Percentiles rank a stretch among this genome's conserved stretches.
These are phyloP conservation scores for Lacanobia oleracea DNA, from an alignment of 2,888 invertebrate genomes.

Conservation along the genomic window DNA sequence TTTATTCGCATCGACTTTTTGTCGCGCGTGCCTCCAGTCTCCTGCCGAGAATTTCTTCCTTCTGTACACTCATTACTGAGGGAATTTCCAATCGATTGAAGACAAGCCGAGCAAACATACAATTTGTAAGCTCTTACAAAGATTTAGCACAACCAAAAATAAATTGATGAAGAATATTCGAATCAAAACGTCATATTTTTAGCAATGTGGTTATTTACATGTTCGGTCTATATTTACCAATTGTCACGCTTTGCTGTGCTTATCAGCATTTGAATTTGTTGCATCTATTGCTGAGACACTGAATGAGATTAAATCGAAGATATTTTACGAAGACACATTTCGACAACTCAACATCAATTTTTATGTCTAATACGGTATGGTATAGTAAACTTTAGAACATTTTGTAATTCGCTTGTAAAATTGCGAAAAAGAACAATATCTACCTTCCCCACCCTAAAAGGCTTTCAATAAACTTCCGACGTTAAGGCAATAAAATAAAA, in stretches of 20 bases:
- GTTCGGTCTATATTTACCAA: not conserved
- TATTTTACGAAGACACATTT: not conserved
- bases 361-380: not conserved
- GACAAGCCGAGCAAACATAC: conserved; percentile 70
- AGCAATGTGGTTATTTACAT: not conserved
- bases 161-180: conserved; percentile 50
- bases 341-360: not conserved
- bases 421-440: not conserved
- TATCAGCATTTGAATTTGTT: not conserved
- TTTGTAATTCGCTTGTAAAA: not conserved
- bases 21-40: conserved; percentile 65
- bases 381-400: not conserved
- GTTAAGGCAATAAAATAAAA: conserved; percentile 30
- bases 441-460: not conserved
- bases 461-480: not conserved
- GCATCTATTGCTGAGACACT: not conserved
- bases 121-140: conserved; percentile 64
- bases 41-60: conserved; percentile 63
- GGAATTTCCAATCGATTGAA: conserved; percentile 70
- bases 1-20: conserved; percentile 66
- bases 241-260: conserved; percentile 7
- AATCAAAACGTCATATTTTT: conserved; percentile 34
- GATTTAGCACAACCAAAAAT: conserved; percentile 55
- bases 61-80: conserved; percentile 70
- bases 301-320: too few species aligned